Conservation (phyloP, 2,797 vertebrate genomes). For the Sebastes hubbsi region DNA sequence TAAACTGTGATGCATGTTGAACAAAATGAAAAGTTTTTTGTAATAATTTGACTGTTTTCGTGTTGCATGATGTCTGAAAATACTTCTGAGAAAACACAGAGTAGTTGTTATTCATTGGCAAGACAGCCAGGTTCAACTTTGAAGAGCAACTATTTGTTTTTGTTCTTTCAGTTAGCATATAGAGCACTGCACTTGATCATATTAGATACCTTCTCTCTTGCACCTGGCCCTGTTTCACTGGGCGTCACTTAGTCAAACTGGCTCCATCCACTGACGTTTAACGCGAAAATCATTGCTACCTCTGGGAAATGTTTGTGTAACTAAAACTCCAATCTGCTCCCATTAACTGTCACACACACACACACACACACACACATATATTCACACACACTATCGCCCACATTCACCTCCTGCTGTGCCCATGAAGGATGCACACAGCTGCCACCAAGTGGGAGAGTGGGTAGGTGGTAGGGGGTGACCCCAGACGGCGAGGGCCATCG, state of each 20-base stretch:
- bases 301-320: slow-evolving; percentile 31
- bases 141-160: background rate
- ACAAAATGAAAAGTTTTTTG: background rate
- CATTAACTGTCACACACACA: background rate
- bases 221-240: background rate
- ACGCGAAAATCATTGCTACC: background rate
- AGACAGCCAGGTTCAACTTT: background rate
- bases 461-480: slow-evolving; percentile 43
- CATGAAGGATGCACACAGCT: slow-evolving; percentile 65
- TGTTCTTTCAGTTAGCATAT: background rate
- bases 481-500: slow-evolving; percentile 33
- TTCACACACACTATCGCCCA: slow-evolving; percentile 36
- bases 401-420: slow-evolving; percentile 42
- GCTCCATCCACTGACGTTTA: background rate
- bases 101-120: background rate
- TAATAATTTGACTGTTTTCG: background rate
- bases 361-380: slow-evolving; percentile 5
- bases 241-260: background rate
- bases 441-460: slow-evolving; percentile 41
- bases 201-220: background rate
- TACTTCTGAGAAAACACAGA: background rate
- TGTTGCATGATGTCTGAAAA: background rate
- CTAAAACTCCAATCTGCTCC: slow-evolving; percentile 30
- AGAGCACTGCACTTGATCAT: background rate
- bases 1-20: background rate